Percentiles rank a stretch among this genome's conserved stretches.
These are phyloP conservation scores for Nephrotoma flavescens DNA, from an alignment of 2,888 invertebrate genomes.

Conservation along the genomic window DNA sequence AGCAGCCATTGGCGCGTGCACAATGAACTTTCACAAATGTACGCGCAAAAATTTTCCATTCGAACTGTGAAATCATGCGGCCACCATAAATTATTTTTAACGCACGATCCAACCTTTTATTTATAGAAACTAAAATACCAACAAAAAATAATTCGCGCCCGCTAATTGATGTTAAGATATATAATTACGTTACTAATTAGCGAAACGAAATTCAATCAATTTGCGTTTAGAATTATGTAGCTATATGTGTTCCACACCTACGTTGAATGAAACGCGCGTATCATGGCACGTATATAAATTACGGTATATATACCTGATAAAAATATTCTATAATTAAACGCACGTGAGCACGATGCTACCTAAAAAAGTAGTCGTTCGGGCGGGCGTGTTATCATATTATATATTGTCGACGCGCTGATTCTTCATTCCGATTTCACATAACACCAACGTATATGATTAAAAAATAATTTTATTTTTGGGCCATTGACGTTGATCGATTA, in stretches of 20 bases:
- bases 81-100: not conserved
- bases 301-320: not conserved
- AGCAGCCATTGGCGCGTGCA: not conserved
- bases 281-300: not conserved
- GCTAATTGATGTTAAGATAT: not conserved
- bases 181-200: no score
- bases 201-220: no score
- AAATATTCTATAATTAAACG: not conserved
- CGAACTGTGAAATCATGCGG: not conserved
- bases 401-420: not conserved
- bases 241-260: not conserved
- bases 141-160: not conserved
- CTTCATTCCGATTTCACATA: not conserved
- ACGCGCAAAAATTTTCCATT: not conserved
- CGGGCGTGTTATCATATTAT: not conserved
- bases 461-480: not conserved
- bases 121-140: not conserved
- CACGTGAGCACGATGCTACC: not conserved
- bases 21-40: not conserved
- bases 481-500: not conserved
- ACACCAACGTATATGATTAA: not conserved
- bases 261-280: not conserved
- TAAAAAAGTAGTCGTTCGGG: not conserved
- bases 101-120: not conserved
- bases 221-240: no score